A percentile compares a stretch with the other conserved stretches of the same genome.
Conservation (phyloP, 2,888 invertebrate genomes). For the Torymus aiolomorphi region DNA sequence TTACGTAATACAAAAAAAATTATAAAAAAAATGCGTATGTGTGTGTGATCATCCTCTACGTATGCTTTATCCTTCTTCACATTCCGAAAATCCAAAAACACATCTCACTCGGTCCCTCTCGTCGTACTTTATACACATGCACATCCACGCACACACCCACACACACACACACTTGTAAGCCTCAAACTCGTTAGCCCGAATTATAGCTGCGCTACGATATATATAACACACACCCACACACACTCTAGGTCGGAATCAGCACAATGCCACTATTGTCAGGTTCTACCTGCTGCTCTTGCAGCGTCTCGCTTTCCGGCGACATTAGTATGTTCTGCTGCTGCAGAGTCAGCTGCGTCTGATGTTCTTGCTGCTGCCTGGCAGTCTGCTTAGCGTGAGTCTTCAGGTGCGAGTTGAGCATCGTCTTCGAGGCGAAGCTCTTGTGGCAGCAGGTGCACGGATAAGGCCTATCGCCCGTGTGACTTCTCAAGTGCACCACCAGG, state of each 20-base stretch:
- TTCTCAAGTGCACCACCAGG: slow-evolving; percentile 72
- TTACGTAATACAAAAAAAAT: no score
- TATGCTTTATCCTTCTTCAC: no score
- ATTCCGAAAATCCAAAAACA: no score
- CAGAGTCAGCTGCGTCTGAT: slow-evolving; percentile 35
- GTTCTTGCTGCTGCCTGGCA: slow-evolving; percentile 63
- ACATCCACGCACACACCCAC: no score
- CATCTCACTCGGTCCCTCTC: no score
- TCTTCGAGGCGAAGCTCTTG: slow-evolving; percentile 74
- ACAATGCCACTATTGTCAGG: slow-evolving; percentile 55
- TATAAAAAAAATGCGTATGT: no score
- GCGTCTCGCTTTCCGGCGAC: slow-evolving; percentile 26
- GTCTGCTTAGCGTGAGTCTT: slow-evolving; percentile 74
- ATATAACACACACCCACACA: not conserved
- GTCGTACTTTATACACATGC: no score
- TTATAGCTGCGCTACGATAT: not conserved
- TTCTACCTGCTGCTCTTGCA: slow-evolving; percentile 59
- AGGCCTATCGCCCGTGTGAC: slow-evolving; percentile 73
- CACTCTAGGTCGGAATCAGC: slow-evolving; percentile 35
- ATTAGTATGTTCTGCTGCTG: slow-evolving; percentile 48
- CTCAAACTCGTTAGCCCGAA: no score
- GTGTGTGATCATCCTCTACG: no score
- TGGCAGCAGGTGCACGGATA: slow-evolving; percentile 72
- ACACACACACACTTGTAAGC: no score
- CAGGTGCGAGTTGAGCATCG: slow-evolving; percentile 74